A percentile compares a stretch with the other conserved stretches of the same genome.
phyloP scores from a whole-genome alignment of 2,113 vertebrate genomes.

The Ictalurus punctatus region DNA sequence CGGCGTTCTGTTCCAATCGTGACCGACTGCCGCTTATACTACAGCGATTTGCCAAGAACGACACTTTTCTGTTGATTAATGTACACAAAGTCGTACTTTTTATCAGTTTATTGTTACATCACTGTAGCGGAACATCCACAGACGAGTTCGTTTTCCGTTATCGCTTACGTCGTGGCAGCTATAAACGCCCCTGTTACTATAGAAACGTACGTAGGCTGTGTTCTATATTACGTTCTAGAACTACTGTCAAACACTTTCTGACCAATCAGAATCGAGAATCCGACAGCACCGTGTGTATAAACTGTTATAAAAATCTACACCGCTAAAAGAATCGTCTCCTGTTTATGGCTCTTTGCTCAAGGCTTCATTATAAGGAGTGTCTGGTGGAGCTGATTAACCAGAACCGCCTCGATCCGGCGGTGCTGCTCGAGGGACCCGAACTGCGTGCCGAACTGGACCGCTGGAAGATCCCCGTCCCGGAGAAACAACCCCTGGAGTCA shows the following conservation, averaged over 20 bases:
- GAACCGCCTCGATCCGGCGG: slow-evolving; percentile 63
- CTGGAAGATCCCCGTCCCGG: slow-evolving; percentile 61
- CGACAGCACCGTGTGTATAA: no score
- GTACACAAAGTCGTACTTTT: not conserved
- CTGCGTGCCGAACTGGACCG: slow-evolving; percentile 64
- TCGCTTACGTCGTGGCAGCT: not conserved
- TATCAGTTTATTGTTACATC: not conserved
- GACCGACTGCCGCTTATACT: not conserved
- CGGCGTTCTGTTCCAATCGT: not conserved
- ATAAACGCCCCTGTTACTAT: not conserved
- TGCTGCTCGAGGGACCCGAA: slow-evolving; percentile 61
- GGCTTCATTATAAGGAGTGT: slow-evolving; percentile 72
- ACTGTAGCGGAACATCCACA: not conserved
- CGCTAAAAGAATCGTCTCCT: not conserved
- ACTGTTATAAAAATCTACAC: not conserved
- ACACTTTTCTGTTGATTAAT: not conserved
- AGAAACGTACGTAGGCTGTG: not conserved
- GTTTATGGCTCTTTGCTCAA: slow-evolving; percentile 46
- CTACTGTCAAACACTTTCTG: not conserved
- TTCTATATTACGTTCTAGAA: no score
- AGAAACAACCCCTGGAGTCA: slow-evolving; percentile 51
- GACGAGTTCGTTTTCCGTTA: not conserved
- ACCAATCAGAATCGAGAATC: not conserved
- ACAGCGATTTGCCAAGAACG: no score
- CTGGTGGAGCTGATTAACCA: slow-evolving; percentile 72